These are phyloP conservation scores for Mesocentrotus franciscanus DNA, from an alignment of 53 echinoderm and acorn worm species.

Conservation along the genomic window DNA sequence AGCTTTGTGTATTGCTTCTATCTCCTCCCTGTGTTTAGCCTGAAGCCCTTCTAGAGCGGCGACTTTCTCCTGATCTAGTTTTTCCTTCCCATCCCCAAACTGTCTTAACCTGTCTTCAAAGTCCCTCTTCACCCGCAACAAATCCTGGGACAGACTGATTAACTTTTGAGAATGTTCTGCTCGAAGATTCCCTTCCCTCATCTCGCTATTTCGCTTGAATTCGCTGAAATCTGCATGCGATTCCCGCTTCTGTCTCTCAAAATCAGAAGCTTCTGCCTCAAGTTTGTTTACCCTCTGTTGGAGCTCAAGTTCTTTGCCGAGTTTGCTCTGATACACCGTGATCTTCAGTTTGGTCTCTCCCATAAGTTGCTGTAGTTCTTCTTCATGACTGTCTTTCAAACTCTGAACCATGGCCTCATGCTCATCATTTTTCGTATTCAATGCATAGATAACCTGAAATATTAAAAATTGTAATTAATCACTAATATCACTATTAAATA, in stretches of 20 bases:
- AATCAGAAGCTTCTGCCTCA: constrained; percentile 75
- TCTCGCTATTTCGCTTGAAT: constrained; percentile 76
- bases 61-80: constrained; percentile 73
- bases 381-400: constrained; percentile 91
- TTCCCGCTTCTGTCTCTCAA: constrained; percentile 77
- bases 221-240: constrained; percentile 79
- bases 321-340: constrained; percentile 78
- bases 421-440: constrained; percentile 99
- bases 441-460: constrained; percentile 94
- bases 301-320: constrained; percentile 86
- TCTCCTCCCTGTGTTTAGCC: constrained; percentile 73
- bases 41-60: constrained; percentile 72
- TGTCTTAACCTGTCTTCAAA: constrained; percentile 88
- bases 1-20: constrained; percentile 74
- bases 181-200: constrained; percentile 74
- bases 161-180: constrained; percentile 92
- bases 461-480: not conserved
- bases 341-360: constrained; percentile 87
- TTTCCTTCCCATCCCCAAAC: constrained; percentile 82
- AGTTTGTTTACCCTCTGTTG: constrained; percentile 80
- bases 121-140: constrained; percentile 84
- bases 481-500: not conserved
- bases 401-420: constrained; percentile 89
- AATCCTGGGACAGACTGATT: constrained; percentile 86
- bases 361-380: constrained; percentile 88